Evolutionary conservation across 1,140 invertebrate species (phyloP).

Genomic region (Cotesia vestalis): DNA sequence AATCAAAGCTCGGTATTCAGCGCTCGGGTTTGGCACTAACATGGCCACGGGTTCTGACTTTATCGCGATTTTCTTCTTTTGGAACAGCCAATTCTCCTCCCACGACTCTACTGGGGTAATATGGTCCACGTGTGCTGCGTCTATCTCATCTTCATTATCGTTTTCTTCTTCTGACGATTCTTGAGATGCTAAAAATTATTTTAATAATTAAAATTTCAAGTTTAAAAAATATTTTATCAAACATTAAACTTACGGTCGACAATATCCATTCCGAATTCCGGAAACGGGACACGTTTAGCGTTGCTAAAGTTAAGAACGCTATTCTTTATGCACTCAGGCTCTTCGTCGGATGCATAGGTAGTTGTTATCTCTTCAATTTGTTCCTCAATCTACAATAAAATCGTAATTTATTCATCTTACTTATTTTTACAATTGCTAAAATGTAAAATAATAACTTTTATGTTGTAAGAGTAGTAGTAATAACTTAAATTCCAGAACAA

Average conservation of each 20-base stretch:
- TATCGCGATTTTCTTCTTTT: constrained; percentile 73
- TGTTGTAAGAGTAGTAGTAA: not conserved
- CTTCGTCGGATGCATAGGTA: constrained; percentile 56
- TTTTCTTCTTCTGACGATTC: constrained; percentile 50
- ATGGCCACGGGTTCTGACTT: constrained; percentile 76
- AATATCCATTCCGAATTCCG: constrained; percentile 76
- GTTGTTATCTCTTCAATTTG: constrained; percentile 66
- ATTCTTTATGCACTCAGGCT: constrained; percentile 48
- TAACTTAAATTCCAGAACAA: constrained; percentile 15
- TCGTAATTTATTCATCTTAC: constrained; percentile 25
- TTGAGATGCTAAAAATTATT: constrained; percentile 47
- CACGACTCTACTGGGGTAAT: constrained; percentile 71
- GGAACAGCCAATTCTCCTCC: constrained; percentile 91
- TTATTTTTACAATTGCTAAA: not conserved
- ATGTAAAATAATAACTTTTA: constrained; percentile 8
- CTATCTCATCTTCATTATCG: constrained; percentile 55
- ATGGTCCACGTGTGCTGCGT: constrained; percentile 49
- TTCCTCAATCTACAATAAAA: constrained; percentile 66
- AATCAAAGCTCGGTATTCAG: constrained; percentile 77
- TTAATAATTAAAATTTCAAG: not conserved
- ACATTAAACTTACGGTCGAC: constrained; percentile 66
- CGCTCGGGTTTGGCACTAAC: constrained; percentile 83
- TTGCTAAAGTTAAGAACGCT: constrained; percentile 51
- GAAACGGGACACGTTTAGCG: constrained; percentile 71
- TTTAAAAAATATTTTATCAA: constrained; percentile 1